A percentile compares a stretch with the other conserved stretches of the same genome.
phyloP scores from a whole-genome alignment of 2,113 vertebrate species.

The Siniperca chuatsi region DNA sequence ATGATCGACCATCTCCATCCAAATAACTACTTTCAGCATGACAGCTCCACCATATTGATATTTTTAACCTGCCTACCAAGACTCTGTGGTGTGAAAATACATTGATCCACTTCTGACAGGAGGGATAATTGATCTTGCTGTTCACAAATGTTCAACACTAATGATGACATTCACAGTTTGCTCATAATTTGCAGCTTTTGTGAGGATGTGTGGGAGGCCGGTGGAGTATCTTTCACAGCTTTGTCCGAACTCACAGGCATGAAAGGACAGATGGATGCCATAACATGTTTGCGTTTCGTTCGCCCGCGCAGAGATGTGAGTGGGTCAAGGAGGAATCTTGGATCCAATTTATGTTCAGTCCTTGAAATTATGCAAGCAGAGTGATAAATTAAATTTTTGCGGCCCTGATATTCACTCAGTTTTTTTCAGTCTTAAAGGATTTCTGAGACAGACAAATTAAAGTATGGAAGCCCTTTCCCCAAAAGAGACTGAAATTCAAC shows the following conservation, averaged over 20 bases:
- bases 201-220: constrained; percentile 44
- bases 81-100: background rate
- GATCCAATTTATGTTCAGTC: constrained; percentile 21
- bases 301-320: background rate
- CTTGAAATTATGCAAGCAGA: constrained; percentile 12
- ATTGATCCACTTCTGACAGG: background rate
- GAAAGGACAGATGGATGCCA: constrained; percentile 49
- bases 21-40: background rate
- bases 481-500: constrained; percentile 5
- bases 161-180: constrained; percentile 45
- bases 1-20: background rate
- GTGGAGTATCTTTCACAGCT: constrained; percentile 34
- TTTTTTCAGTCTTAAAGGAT: constrained; percentile 7
- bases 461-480: background rate
- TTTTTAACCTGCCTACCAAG: background rate
- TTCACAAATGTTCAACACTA: constrained; percentile 11
- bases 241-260: constrained; percentile 14
- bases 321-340: constrained; percentile 19
- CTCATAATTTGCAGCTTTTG: constrained; percentile 34
- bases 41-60: background rate
- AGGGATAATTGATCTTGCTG: background rate
- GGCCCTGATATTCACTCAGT: too few species aligned
- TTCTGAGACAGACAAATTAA: background rate
- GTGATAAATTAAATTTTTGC: background rate
- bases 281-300: constrained; percentile 2